phyloP scores from a whole-genome alignment of 2,113 vertebrate genomes.

The Equus quagga region DNA sequence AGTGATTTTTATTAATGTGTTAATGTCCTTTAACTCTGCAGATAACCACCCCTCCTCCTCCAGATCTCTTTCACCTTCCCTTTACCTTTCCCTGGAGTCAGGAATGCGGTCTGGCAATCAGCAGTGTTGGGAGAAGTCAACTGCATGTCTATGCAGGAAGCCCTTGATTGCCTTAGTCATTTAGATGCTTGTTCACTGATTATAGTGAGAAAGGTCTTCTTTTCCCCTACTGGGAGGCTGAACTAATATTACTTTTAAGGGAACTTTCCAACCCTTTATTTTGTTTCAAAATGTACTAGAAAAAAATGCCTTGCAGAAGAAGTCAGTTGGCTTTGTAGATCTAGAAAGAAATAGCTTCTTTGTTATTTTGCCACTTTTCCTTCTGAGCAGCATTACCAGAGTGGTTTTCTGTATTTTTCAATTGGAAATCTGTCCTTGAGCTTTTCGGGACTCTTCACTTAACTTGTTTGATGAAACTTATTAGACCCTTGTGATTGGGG shows the following conservation, averaged over 20 bases:
- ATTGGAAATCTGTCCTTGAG: slow-evolving; percentile 41
- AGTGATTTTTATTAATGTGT: background rate
- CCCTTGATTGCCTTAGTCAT: background rate
- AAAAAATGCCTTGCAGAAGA: slow-evolving; percentile 35
- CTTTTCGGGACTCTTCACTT: slow-evolving; percentile 65
- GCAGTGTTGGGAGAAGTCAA: background rate
- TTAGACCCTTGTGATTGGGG: slow-evolving; percentile 79
- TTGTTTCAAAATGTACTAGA: slow-evolving; percentile 18
- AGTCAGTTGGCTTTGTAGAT: background rate
- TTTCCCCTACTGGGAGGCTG: background rate
- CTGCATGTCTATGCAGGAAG: background rate
- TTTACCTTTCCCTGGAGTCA: background rate
- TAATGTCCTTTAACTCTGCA: background rate
- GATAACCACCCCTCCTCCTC: accelerated
- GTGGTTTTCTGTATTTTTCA: background rate
- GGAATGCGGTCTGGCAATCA: background rate
- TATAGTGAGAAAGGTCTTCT: background rate
- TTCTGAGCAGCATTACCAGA: background rate
- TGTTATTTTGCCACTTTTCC: slow-evolving; percentile 54
- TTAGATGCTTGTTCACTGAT: background rate
- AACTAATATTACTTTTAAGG: background rate
- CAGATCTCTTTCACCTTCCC: background rate
- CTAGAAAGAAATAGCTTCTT: slow-evolving; percentile 60
- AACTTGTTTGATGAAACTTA: slow-evolving; percentile 79
- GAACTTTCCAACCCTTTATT: slow-evolving; percentile 37